These are phyloP conservation scores for Dermatemys mawii DNA, from an alignment of 2,113 vertebrate species.

Conservation along the genomic window DNA sequence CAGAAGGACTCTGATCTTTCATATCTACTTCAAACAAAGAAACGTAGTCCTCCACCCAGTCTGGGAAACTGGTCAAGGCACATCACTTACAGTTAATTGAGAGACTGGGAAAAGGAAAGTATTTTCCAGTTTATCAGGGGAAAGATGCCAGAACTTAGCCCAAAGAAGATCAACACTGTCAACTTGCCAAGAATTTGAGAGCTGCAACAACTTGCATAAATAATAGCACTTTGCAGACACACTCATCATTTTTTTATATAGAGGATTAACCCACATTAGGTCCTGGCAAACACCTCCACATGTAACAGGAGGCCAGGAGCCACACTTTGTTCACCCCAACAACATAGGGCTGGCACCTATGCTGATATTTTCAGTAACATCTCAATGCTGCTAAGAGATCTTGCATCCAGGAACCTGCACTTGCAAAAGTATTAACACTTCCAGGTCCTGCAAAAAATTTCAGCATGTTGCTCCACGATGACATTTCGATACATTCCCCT, in stretches of 20 bases:
- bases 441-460: background rate
- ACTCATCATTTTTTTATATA: too few species aligned
- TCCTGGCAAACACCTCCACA: background rate
- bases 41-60: too few species aligned
- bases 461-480: background rate
- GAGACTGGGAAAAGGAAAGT: background rate
- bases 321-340: background rate
- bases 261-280: too few species aligned
- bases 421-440: background rate
- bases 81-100: accelerated
- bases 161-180: background rate
- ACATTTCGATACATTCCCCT: background rate
- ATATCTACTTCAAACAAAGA: background rate
- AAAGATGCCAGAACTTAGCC: background rate
- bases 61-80: background rate
- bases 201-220: background rate
- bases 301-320: background rate
- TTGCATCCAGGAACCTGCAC: background rate
- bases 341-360: background rate
- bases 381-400: background rate
- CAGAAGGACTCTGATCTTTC: background rate
- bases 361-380: background rate
- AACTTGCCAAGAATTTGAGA: background rate
- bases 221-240: background rate
- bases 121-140: background rate